Base-by-base conservation (phyloP, 1,140 invertebrate genomes). In the Drosophila orena region DNA sequence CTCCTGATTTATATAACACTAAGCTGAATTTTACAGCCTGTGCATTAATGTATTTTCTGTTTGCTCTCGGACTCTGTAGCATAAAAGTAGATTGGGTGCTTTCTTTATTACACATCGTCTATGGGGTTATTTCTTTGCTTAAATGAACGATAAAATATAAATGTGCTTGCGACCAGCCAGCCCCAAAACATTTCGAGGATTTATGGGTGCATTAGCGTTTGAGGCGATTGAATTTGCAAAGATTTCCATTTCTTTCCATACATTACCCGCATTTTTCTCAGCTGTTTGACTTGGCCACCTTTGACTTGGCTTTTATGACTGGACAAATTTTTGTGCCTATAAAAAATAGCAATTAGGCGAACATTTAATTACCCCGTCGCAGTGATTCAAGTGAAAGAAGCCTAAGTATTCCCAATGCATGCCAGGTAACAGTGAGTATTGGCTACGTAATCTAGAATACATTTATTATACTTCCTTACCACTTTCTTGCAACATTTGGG, bases 141-240 rank as follows among this genome's bases (percentile, higher is more conserved):
- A 79, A 78, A 72, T 64, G 75, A 27, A 20, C 37, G 34, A 55
- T 79, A 72, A 72, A 72, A 60, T 60, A 70, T 56, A 70, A 70
- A 69, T 56, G 50, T 20, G 35, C 66, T 55, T 40, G 35, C 59
- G 59, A 58, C 22, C 64, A 42, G 66, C 35, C 68, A 17, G 17
- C 17, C 65, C 65, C 68, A 55, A 70, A 69, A 55, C 42, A 68
- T 68, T 47, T 68, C 56, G 58, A 47, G 61, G 59, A 85, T 84
- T 84, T 84, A 84, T 77, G 81, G 42, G 60, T 85, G 81, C 81
- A 84, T 84, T 84, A 84, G 81, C 72, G 58, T 52, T 57, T 43
- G 35, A 77, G 61, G 50, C 65, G 77, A 68, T 84, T 79, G 72
- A 85, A 68, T 84, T 64, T 79, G 56, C 47, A 69, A 79, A 71